Conservation (phyloP, 2,113 vertebrate genomes). For the Otus sunia region DNA sequence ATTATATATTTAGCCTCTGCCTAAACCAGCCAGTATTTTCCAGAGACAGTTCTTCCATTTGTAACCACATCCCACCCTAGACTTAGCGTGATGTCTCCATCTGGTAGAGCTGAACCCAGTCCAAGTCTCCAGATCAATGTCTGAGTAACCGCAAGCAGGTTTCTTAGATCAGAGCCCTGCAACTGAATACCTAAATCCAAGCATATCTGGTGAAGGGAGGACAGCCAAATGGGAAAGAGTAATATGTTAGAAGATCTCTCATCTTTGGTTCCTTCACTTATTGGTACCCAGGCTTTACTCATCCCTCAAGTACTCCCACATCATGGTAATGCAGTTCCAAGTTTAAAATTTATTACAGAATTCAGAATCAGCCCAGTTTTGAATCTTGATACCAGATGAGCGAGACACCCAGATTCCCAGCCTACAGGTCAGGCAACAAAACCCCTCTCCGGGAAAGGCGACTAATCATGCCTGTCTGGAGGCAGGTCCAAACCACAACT, state of each 20-base stretch:
- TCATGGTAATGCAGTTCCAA: neutral
- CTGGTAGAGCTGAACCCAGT: neutral
- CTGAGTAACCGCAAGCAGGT: neutral
- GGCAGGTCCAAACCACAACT: neutral
- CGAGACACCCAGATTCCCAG: neutral
- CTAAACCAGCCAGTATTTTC: neutral
- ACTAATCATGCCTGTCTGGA: neutral
- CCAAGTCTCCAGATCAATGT: neutral
- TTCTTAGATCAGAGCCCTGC: neutral
- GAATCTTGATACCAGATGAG: neutral
- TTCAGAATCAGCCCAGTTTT: neutral
- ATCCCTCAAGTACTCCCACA: neutral
- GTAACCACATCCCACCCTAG: neutral
- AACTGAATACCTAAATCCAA: neutral
- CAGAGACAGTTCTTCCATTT: neutral
- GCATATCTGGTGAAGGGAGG: neutral
- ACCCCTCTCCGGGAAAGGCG: neutral
- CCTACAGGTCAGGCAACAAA: neutral
- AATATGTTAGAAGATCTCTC: neutral
- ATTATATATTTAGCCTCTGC: neutral
- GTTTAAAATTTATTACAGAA: neutral
- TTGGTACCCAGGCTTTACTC: neutral
- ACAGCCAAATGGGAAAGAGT: neutral
- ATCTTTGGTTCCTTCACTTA: neutral
- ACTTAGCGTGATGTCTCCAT: neutral